Conservation (phyloP, 2,113 vertebrate species). For the Motacilla alba region DNA sequence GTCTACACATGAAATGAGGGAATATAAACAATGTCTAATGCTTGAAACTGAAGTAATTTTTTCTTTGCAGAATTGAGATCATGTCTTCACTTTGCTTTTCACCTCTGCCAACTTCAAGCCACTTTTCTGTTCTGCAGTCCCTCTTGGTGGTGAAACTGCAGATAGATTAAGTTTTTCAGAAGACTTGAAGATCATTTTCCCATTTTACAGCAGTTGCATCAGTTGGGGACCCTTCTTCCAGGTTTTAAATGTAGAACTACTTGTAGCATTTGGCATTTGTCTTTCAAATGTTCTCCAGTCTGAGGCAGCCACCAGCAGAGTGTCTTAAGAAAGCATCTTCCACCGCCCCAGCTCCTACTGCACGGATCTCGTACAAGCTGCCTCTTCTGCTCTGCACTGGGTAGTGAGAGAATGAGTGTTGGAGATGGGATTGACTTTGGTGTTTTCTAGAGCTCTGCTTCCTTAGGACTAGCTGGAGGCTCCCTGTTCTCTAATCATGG, state of each 20-base stretch:
- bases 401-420: background rate
- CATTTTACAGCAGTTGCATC: background rate
- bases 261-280: background rate
- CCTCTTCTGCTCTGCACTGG: rapidly evolving
- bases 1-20: background rate
- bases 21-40: background rate
- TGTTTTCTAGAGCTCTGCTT: background rate
- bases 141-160: background rate
- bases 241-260: background rate
- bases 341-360: background rate
- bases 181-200: background rate
- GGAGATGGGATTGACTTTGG: background rate
- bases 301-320: background rate
- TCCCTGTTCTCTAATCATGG: rapidly evolving
- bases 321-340: background rate
- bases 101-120: background rate
- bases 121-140: background rate
- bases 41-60: background rate
- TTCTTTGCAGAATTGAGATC: background rate
- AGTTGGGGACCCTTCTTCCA: background rate
- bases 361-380: background rate
- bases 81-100: background rate
- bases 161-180: background rate
- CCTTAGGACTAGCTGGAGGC: background rate
- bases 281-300: background rate